Percentiles rank a stretch among this genome's conserved stretches.
Conservation (phyloP, 1,140 invertebrate species). For the Holcopasites calliopsidis region DNA sequence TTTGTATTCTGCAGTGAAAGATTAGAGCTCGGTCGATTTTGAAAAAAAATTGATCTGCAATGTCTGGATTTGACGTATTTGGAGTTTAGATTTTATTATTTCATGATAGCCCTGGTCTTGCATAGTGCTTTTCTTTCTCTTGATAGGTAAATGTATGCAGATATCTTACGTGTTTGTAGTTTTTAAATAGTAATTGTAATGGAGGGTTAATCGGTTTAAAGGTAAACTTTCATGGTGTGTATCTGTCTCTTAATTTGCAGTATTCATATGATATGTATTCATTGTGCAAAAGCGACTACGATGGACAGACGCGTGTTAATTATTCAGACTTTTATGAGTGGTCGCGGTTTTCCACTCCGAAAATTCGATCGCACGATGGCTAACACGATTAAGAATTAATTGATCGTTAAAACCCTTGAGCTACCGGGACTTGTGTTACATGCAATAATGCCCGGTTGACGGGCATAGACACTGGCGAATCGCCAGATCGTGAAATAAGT, state of each 20-base stretch:
- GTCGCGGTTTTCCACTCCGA: not conserved
- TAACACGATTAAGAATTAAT: slow-evolving; percentile 35
- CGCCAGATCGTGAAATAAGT: slow-evolving; percentile 16
- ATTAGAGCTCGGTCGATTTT: not conserved
- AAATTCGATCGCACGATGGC: slow-evolving; percentile 11
- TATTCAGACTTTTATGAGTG: slow-evolving; percentile 3
- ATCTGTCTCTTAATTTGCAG: too few species aligned
- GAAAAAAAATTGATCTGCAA: too few species aligned
- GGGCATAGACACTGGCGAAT: not conserved
- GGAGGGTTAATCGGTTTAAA: too few species aligned
- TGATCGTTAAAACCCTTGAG: slow-evolving; percentile 39
- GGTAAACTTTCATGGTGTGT: too few species aligned
- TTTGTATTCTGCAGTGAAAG: not conserved
- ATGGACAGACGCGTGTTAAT: not conserved
- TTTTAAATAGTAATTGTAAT: too few species aligned
- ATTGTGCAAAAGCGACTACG: not conserved
- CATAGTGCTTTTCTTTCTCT: too few species aligned
- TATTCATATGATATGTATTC: too few species aligned
- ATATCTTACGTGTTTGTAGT: too few species aligned
- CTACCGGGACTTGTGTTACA: not conserved
- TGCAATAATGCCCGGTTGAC: slow-evolving; percentile 11
- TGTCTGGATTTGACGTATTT: too few species aligned
- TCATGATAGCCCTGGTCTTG: too few species aligned
- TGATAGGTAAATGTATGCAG: too few species aligned
- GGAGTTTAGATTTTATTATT: too few species aligned